phyloP scores from a whole-genome alignment of 2,113 vertebrate genomes.

The Telmatochromis sp. region DNA sequence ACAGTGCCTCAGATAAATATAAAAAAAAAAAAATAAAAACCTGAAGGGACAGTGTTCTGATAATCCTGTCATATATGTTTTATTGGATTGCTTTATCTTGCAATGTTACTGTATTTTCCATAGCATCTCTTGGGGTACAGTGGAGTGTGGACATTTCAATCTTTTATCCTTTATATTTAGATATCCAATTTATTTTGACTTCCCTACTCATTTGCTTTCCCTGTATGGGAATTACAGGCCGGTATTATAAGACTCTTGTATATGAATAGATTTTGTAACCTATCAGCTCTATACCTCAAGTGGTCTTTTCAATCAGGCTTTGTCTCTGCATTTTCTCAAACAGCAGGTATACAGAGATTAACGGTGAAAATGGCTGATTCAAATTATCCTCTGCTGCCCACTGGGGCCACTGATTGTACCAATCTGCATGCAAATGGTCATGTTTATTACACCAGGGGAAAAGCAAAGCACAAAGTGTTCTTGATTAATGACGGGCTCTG shows the following conservation, averaged over 20 bases:
- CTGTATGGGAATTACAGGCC: not conserved
- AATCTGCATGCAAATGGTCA: conserved; percentile 56
- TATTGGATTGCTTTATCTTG: not conserved
- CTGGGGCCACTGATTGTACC: conserved; percentile 49
- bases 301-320: conserved; percentile 26
- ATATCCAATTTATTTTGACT: not conserved
- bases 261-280: not conserved
- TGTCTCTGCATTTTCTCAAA: conserved; percentile 13
- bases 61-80: not conserved
- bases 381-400: conserved; percentile 5
- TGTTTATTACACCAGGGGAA: conserved; percentile 48
- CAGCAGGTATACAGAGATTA: conserved; percentile 5
- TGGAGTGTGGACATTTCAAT: not conserved
- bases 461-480: conserved; percentile 44
- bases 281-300: not conserved
- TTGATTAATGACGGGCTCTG: conserved; percentile 36
- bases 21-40: accelerated
- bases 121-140: not conserved
- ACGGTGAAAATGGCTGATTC: not conserved
- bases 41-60: not conserved
- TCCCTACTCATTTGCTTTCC: not conserved
- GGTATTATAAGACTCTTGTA: not conserved
- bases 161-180: not conserved
- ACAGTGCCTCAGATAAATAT: not conserved
- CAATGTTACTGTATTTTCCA: not conserved